Conservation (phyloP, 92 coral and sea anemone genomes). For the Epizoanthus scotinus region DNA sequence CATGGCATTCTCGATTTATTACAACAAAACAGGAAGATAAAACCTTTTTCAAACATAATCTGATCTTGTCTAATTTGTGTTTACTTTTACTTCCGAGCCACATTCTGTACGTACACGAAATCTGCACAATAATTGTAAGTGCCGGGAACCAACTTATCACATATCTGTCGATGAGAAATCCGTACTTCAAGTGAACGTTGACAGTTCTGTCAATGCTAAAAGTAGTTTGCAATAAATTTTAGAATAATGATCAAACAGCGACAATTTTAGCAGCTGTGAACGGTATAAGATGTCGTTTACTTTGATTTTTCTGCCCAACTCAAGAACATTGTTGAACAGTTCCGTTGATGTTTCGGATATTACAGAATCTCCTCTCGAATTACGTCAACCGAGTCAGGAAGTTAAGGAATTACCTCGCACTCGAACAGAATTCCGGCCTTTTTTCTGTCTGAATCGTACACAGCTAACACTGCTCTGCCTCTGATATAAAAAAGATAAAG, state of each 20-base stretch:
- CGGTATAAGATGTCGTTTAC: constrained; percentile 29
- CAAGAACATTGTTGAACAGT: constrained; percentile 13
- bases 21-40: constrained; percentile 42
- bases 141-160: constrained; percentile 5
- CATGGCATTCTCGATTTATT: constrained; percentile 26
- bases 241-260: constrained; percentile 11
- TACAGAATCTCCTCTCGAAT: not conserved
- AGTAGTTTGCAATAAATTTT: constrained; percentile 26
- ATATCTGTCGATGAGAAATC: constrained; percentile 29
- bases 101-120: constrained; percentile 10
- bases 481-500: no score
- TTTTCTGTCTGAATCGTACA: no score
- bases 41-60: not conserved
- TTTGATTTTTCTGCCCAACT: not conserved
- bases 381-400: constrained; percentile 36
- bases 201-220: constrained; percentile 20
- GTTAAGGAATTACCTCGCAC: not conserved
- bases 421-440: no score
- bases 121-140: constrained; percentile 20
- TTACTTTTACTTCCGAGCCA: constrained; percentile 19
- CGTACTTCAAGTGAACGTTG: constrained; percentile 22
- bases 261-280: constrained; percentile 35
- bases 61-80: constrained; percentile 14
- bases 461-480: no score
- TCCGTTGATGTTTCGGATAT: not conserved